phyloP scores from a whole-genome alignment of 2,797 vertebrate species.

The Pangasius djambal region DNA sequence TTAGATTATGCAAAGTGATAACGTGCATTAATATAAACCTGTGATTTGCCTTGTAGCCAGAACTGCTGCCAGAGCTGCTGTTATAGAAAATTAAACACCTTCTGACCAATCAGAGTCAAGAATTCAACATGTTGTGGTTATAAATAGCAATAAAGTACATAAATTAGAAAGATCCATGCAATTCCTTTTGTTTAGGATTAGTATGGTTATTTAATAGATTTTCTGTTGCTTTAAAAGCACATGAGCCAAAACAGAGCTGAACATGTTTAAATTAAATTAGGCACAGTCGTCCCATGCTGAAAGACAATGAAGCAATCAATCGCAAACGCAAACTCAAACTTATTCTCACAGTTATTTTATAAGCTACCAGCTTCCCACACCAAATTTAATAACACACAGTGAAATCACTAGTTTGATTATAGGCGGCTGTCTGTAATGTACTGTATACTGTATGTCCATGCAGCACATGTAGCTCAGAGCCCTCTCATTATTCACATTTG shows the following conservation, averaged over 20 bases:
- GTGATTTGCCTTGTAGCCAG: neutral
- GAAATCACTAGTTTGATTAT: neutral
- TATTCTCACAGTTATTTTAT: neutral
- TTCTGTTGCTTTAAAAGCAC: neutral
- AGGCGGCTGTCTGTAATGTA: neutral
- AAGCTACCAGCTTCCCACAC: neutral
- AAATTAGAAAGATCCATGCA: neutral
- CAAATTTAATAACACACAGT: neutral
- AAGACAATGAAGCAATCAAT: neutral
- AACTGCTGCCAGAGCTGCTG: neutral
- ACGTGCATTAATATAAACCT: neutral
- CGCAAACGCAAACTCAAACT: neutral
- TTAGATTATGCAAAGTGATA: neutral
- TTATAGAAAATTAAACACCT: neutral
- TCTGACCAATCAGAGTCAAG: neutral
- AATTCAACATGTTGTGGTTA: neutral
- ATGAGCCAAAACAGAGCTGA: neutral
- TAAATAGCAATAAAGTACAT: neutral
- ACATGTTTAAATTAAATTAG: neutral
- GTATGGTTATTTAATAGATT: neutral
- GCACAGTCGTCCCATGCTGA: neutral
- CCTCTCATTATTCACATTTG: neutral
- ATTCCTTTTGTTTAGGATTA: neutral
- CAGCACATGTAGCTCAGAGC: neutral
- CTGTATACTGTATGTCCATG: neutral